Conservation (phyloP, 2,888 invertebrate genomes). For the Calameuta filiformis region DNA sequence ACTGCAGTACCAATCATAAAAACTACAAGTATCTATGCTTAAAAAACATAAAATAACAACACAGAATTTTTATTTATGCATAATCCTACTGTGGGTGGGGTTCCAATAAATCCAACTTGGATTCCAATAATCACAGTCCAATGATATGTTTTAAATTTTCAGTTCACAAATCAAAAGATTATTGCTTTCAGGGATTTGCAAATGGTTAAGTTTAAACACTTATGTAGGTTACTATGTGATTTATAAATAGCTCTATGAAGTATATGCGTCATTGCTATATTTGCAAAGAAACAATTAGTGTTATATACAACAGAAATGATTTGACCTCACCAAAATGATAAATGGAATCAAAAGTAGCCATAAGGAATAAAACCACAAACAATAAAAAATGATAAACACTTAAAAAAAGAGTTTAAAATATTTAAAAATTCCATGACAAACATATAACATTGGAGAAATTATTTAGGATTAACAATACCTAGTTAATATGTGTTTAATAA, state of each 20-base stretch:
- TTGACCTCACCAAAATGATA: not conserved
- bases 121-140: not conserved
- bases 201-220: not conserved
- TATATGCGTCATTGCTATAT: constrained; percentile 5
- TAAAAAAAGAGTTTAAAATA: not conserved
- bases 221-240: constrained; percentile 19
- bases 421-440: not conserved
- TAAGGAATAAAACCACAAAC: not conserved
- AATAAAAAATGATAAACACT: not conserved
- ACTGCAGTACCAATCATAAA: not conserved
- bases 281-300: constrained; percentile 5
- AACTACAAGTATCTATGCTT: not conserved
- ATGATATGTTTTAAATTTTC: not conserved
- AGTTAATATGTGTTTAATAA: not conserved
- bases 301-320: not conserved
- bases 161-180: not conserved
- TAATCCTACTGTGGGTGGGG: not conserved
- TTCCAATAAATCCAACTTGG: not conserved
- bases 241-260: constrained; percentile 10
- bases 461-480: not conserved
- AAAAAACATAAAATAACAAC: not conserved
- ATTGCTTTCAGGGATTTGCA: constrained; percentile 10
- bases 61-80: not conserved
- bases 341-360: not conserved
- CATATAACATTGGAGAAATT: not conserved